Evolutionary conservation across 2,888 invertebrate genomes (phyloP), one percentile per base, ranked within the genome.

Genomic region (Pherbina coryleti): DNA sequence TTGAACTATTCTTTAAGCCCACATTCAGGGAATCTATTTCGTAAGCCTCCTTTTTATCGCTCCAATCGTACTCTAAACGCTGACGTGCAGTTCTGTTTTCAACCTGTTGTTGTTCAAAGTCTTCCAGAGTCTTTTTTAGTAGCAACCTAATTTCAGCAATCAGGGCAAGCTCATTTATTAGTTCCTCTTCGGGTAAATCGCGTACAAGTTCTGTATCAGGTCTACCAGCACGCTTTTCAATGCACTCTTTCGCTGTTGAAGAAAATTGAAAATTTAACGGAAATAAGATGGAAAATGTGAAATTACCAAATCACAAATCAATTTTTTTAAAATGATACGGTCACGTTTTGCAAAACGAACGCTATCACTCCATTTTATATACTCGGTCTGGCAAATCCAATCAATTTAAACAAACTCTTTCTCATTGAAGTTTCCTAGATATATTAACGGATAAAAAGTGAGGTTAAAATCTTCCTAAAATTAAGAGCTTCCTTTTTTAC

Each of bases 31-130:
- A 89, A 84, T 97, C 97, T 4, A 95, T 93, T 82, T 94, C 93
- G 84, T 95, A 94, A 0, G 96, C 93, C 86, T 95, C 93, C 78
- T 92, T 92, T 90, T 98, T 98, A 86, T 97, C 96, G 84, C 96
- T 96, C 96, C 97, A 97, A 87, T 97, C 97, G 85, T 93, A 94
- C 90, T 98, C 97, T 78, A 97, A 91, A 62, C 94, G 92, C 82
- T 94, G 93, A 86, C 97, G 97, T 0, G 95, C 94, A 19, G 95
- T 93, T 85, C 95, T 94, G 85, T 96, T 94, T 83, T 95, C 92
- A 37, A 92, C 86, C 85, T 95, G 90, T 88, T 96, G 95, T 53
- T 91, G 91, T 81, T 95, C 93, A 37, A 95, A 93, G 84, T 93
- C 92, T 53, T 92, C 90, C 5, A 94, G 88, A 0, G 93, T 93